phyloP scores from a whole-genome alignment of 2,888 invertebrate species.

The Melanchra persicariae region DNA sequence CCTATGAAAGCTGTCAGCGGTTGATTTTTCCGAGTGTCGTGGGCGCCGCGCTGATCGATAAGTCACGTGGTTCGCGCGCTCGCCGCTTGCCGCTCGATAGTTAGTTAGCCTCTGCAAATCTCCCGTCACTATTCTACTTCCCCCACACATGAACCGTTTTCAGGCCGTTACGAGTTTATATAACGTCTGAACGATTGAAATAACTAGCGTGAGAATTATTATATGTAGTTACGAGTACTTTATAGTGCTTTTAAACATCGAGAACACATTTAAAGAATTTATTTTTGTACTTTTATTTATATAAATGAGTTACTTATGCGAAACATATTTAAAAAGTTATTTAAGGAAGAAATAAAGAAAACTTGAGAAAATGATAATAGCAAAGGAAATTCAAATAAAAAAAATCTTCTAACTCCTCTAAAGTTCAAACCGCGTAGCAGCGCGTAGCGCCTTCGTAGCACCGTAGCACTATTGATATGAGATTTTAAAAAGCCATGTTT shows the following conservation, averaged over 20 bases:
- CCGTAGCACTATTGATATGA: constrained; percentile 48
- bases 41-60: constrained; percentile 90
- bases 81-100: constrained; percentile 81
- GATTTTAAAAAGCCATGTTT: background rate
- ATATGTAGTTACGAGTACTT: constrained; percentile 3
- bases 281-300: background rate
- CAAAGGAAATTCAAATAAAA: background rate
- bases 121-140: constrained; percentile 82
- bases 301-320: background rate
- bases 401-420: background rate
- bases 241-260: background rate
- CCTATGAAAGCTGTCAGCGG: constrained; percentile 90
- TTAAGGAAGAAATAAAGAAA: background rate
- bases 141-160: constrained; percentile 64
- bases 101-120: constrained; percentile 87
- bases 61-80: constrained; percentile 87
- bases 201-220: constrained; percentile 15
- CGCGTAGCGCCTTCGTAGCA: constrained; percentile 63
- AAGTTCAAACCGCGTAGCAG: constrained; percentile 56
- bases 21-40: constrained; percentile 91
- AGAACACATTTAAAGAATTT: background rate
- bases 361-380: background rate
- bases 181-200: constrained; percentile 41
- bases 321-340: background rate
- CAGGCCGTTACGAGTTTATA: constrained; percentile 63